Percentiles rank a stretch among this genome's conserved stretches.
These are phyloP conservation scores for Mizuhopecten yessoensis DNA, from an alignment of 1,140 invertebrate species.

Conservation along the genomic window DNA sequence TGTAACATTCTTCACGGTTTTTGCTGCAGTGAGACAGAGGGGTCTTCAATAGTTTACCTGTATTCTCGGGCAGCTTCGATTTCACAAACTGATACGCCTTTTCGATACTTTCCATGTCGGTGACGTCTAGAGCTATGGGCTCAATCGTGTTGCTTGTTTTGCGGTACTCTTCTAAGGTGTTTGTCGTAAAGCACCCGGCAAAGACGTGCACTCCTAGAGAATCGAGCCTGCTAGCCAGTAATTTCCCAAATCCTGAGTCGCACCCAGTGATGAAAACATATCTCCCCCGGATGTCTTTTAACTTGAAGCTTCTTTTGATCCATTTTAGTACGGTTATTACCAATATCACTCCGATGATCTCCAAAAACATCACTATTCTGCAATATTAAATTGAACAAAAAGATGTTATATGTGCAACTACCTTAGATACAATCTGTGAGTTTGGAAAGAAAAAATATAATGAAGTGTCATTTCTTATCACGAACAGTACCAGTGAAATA, in stretches of 20 bases:
- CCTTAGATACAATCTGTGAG: no score
- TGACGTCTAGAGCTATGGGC: conserved; percentile 63
- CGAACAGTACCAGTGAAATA: no score
- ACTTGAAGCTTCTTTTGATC: background rate
- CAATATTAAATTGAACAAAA: background rate
- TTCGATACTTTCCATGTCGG: conserved; percentile 55
- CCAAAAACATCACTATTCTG: background rate
- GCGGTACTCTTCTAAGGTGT: conserved; percentile 56
- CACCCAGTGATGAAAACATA: conserved; percentile 83
- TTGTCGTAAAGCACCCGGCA: conserved; percentile 78
- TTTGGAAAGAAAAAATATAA: no score
- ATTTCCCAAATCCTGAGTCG: conserved; percentile 84
- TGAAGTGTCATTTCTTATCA: no score
- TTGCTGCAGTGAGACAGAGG: no score
- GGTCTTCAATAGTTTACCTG: no score
- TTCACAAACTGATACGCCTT: conserved; percentile 55
- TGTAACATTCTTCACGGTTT: no score
- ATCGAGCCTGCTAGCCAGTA: conserved; percentile 81
- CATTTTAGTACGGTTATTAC: background rate
- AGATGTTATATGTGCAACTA: no score
- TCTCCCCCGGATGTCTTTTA: background rate
- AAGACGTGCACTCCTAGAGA: conserved; percentile 83
- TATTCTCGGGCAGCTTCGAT: conserved; percentile 41
- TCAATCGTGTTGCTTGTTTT: background rate
- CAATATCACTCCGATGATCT: background rate